phyloP scores from a whole-genome alignment of 2,113 vertebrate species.

The Pygathrix nemaeus region DNA sequence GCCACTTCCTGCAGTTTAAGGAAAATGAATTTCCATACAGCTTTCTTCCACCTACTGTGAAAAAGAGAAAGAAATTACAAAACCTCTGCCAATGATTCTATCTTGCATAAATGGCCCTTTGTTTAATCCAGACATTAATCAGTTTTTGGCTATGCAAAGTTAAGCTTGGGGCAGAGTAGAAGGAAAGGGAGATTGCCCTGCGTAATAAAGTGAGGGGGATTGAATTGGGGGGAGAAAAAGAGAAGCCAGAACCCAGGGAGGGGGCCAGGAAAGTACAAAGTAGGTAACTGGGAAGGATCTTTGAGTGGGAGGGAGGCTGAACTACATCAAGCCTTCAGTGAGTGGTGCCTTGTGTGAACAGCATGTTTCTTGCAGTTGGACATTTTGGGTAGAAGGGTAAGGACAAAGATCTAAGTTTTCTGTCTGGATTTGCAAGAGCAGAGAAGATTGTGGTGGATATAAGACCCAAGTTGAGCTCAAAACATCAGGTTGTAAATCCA shows the following conservation, averaged over 20 bases:
- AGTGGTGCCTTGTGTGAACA: neutral
- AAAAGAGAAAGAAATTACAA: neutral
- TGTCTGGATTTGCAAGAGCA: neutral
- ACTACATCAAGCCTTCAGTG: neutral
- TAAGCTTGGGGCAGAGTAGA: slow-evolving; percentile 42
- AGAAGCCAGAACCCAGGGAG: neutral
- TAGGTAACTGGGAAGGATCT: neutral
- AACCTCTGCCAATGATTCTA: slow-evolving; percentile 4
- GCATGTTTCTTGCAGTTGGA: neutral
- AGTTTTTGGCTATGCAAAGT: slow-evolving; percentile 49
- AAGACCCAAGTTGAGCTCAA: neutral
- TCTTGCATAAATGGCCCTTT: slow-evolving; percentile 37
- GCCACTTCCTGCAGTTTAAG: neutral
- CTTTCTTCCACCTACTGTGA: neutral
- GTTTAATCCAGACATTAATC: slow-evolving; percentile 50
- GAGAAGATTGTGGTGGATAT: neutral
- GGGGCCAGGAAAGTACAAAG: neutral
- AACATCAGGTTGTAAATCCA: neutral
- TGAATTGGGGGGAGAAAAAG: neutral
- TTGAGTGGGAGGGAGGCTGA: neutral
- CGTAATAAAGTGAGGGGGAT: neutral
- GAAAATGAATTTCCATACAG: slow-evolving; percentile 30
- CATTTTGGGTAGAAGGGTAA: neutral
- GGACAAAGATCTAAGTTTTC: neutral
- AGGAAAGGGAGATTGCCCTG: slow-evolving; percentile 7